phyloP scores from a whole-genome alignment of 2,797 vertebrate species.

The Rhadinocentrus ornatus region DNA sequence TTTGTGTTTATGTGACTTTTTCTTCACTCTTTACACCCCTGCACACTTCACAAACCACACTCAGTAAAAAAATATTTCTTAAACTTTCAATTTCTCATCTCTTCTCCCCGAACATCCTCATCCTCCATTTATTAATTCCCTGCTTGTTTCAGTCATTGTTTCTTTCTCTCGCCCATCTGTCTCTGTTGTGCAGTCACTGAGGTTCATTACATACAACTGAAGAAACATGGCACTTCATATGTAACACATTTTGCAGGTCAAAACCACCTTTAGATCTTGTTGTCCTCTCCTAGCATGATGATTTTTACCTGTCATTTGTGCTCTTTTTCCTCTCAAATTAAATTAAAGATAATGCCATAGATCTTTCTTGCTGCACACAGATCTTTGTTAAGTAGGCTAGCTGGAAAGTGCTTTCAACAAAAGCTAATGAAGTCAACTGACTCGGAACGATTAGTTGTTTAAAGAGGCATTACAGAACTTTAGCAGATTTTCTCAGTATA shows the following conservation, averaged over 20 bases:
- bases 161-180: slow-evolving; percentile 10
- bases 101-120: neutral
- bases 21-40: neutral
- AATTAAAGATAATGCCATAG: neutral
- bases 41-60: neutral
- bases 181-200: slow-evolving; percentile 20
- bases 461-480: neutral
- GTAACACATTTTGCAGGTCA: slow-evolving; percentile 15
- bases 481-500: too few relatives aligned
- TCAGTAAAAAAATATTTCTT: neutral
- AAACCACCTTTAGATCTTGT: slow-evolving; percentile 3
- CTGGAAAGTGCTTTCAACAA: neutral
- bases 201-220: slow-evolving; percentile 20
- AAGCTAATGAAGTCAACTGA: neutral
- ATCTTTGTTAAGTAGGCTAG: too few relatives aligned
- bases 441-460: neutral
- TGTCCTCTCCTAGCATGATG: neutral
- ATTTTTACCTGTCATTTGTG: neutral
- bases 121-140: neutral
- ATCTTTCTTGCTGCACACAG: neutral
- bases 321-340: neutral
- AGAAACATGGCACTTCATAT: slow-evolving; percentile 5
- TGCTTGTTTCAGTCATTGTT: neutral
- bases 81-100: neutral
- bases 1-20: neutral